Evolutionary conservation across 2,113 vertebrate genomes (phyloP), one percentile per base, ranked within the genome.

Genomic region (Barnardius zonarius): DNA sequence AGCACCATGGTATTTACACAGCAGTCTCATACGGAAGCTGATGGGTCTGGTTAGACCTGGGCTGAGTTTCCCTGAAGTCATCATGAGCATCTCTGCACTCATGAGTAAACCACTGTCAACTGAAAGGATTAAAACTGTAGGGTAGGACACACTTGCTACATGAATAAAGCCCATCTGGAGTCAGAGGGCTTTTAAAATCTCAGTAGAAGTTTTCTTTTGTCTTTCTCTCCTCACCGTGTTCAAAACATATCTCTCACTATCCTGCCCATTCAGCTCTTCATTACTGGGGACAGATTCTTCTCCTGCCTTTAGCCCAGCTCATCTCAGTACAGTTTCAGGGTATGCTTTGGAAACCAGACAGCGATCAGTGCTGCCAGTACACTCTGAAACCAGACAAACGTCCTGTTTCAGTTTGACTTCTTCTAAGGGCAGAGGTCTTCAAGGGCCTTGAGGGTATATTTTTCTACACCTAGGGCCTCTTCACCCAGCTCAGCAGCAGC

Each of bases 341-440:
- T 41, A 66, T 54, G 28, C 35, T 92, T 77, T 83, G 86, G 61
- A 83, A 95, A 88, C 24, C 61, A 96, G 86, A 74, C 41, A 74
- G 68, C 5, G 1, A 12, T 61, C 1, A 3, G n/a, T 62, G 28
- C 83, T 35, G 59, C 59, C 25, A 24, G 39, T 54, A 31, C 43
- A 49, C 49, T 48, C 62, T 48, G 63, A 54, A n/a, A 94, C 49
- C 55, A 95, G 57, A 94, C 75, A 86, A 77, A 92, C 83, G 90
- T 96, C 94, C 92, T 95, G 79, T 93, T 83, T 93, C 54, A 61
- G 68, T 90, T 61, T 74, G 92, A 86, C 88, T 86, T 88, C 41
- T 77, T 61, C 82, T 88, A 49, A 86, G 55, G 77, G 85, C 66
- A 79, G 35, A 88, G 33, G 5, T 14, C 59, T 94, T 95, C 77